Base-by-base conservation (phyloP, 2,113 vertebrate genomes). In the Aptenodytes patagonicus region DNA sequence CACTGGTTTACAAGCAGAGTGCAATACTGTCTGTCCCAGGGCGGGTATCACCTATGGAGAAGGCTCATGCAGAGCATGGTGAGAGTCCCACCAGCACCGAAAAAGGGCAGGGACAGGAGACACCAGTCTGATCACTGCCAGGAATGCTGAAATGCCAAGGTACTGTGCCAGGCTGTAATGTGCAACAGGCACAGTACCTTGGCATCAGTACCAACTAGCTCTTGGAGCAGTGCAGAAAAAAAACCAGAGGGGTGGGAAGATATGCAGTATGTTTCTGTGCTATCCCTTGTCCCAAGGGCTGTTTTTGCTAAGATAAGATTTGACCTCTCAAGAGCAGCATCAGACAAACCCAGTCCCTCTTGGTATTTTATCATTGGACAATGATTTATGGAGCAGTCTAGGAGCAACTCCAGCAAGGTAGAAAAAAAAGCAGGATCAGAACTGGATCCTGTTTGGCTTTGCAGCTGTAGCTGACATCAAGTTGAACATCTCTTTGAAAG, bases 231-330 rank as follows among this genome's bases (percentile, higher is more conserved):
- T 26, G 29, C 40, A 84, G 40, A 51, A 61, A 66, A 62, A 73
- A 46, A 6, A 0, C 8, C 0, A 1, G 31, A 61, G 26, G 24
- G 12, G 10, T 58, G 38, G 49, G 65, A 77, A 88, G 31, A 46
- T 28, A 46, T 0, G 38, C 9, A 9, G 16, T 9, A 24, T 36
- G 14, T 42, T 90, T 89, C 72, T 49, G 28, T 46, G 46, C 52
- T 87, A 28, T 36, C 29, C 14, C 40, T 8, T n/a, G 76, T 47
- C 52, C 86, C 42, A 51, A 46, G 17, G 64, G 58, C 34, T 86
- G 14, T 80, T 69, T 94, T 81, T 82, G 28, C n/a, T 34, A 24
- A 91, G 87, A 87, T 75, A 94, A 95, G 83, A 87, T 95, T 58
- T 83, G 73, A 60, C 29, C n/a, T 90, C 38, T 92, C n/a, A 51